phyloP scores from a whole-genome alignment of 37 sponge, comb jelly and placozoan species.

The Bolinopsis microptera region DNA sequence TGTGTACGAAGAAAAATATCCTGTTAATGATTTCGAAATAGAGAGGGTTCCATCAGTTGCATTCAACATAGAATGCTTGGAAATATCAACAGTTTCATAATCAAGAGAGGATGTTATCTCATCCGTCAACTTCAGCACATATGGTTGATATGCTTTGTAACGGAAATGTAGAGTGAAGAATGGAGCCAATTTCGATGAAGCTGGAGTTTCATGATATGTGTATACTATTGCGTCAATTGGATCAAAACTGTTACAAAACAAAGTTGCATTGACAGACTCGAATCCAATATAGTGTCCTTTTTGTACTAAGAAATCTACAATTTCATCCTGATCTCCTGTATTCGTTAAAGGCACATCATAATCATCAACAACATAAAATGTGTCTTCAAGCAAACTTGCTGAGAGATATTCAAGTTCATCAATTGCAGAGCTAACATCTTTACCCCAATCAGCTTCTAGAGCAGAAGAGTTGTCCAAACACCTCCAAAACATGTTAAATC shows the following conservation, averaged over 20 bases:
- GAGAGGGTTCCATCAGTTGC: neutral
- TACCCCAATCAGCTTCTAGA: neutral
- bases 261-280: neutral
- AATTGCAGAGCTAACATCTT: neutral
- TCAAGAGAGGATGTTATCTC: neutral
- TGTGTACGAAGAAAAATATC: neutral
- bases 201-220: neutral
- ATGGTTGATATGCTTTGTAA: conserved; percentile 37
- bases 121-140: neutral
- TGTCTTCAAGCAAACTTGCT: neutral
- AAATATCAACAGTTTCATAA: neutral
- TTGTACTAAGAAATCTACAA: neutral
- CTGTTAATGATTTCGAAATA: neutral
- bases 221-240: neutral
- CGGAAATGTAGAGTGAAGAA: neutral
- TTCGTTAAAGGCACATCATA: neutral
- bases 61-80: neutral
- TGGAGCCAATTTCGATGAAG: neutral
- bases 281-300: neutral
- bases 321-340: neutral
- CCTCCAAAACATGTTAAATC: neutral
- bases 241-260: neutral
- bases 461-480: neutral
- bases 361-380: neutral
- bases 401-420: conserved; percentile 9